These are phyloP conservation scores for Platorchestia sp. DNA, from an alignment of 1,140 invertebrate species.

Conservation along the genomic window DNA sequence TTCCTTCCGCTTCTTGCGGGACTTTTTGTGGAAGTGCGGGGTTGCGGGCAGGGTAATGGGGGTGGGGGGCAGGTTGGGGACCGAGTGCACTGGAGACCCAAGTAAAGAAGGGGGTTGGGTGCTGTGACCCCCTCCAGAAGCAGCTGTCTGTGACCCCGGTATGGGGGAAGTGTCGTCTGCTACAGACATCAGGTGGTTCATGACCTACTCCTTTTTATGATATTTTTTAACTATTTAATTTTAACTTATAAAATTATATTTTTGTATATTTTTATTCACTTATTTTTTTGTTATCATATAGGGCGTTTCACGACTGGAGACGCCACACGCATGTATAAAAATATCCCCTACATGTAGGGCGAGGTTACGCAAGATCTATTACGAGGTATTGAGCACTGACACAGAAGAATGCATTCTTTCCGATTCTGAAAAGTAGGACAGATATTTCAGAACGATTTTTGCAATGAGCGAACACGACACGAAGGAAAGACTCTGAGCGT, in stretches of 20 bases:
- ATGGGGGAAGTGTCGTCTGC: neutral
- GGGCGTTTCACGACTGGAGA: no score
- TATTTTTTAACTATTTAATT: no score
- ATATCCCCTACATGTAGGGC: neutral
- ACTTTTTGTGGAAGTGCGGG: slow-evolving; percentile 61
- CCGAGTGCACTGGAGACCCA: slow-evolving; percentile 17
- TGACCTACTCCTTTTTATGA: neutral
- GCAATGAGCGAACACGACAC: no score
- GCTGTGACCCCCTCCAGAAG: neutral
- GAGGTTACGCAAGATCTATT: neutral
- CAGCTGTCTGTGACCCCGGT: neutral
- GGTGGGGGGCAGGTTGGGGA: slow-evolving; percentile 1
- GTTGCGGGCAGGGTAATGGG: slow-evolving; percentile 3
- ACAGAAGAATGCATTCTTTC: neutral
- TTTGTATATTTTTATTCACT: no score
- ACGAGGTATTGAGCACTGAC: slow-evolving; percentile 15
- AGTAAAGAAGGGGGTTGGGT: slow-evolving; percentile 16
- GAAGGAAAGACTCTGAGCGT: no score
- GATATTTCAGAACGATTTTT: neutral
- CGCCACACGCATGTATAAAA: neutral
- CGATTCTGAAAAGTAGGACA: neutral
- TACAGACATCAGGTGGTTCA: neutral
- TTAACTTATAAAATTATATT: no score
- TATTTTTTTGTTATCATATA: no score
- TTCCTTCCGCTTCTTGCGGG: slow-evolving; percentile 66